A percentile compares a stretch with the other conserved stretches of the same genome.
Conservation (phyloP, 1,140 invertebrate genomes). For the Carposina sasakii region DNA sequence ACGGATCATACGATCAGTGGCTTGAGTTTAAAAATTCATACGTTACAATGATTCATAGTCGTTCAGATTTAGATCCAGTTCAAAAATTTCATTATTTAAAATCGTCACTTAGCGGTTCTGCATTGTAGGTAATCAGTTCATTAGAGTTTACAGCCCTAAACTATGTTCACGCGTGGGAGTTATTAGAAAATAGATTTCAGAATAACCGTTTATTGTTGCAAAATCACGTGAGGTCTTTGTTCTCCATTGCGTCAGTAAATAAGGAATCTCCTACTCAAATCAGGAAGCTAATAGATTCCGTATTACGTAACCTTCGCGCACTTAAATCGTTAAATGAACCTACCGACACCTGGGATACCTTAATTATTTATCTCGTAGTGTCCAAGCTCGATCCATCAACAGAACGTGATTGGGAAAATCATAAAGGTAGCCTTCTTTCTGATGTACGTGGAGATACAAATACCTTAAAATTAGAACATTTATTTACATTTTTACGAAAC, state of each 20-base stretch:
- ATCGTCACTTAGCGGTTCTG: conserved; percentile 5
- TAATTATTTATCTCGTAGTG: conserved; percentile 9
- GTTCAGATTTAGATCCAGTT: conserved; percentile 1
- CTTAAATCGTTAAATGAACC: conserved; percentile 1
- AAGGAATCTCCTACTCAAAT: conserved; percentile 7
- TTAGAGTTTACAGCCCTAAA: conserved; percentile 10
- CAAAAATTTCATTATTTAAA: conserved; percentile 9
- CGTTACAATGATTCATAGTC: not conserved
- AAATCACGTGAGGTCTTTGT: conserved; percentile 8
- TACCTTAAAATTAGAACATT: not conserved
- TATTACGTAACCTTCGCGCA: conserved; percentile 7
- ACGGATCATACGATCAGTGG: conserved; percentile 5
- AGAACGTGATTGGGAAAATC: conserved; percentile 9
- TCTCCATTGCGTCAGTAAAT: not conserved
- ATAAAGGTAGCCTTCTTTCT: conserved; percentile 2
- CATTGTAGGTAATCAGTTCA: conserved; percentile 6
- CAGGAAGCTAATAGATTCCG: conserved; percentile 6
- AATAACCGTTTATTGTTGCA: conserved; percentile 9
- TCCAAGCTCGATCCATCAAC: conserved; percentile 7
- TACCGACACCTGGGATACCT: conserved; percentile 6
- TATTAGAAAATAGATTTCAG: conserved; percentile 8
- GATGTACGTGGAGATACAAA: not conserved
- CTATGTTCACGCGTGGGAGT: conserved; percentile 11
- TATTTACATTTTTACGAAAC: not conserved
- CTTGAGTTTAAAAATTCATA: conserved; percentile 4